Base-by-base conservation (phyloP, 2,797 vertebrate genomes). In the Masticophis lateralis region DNA sequence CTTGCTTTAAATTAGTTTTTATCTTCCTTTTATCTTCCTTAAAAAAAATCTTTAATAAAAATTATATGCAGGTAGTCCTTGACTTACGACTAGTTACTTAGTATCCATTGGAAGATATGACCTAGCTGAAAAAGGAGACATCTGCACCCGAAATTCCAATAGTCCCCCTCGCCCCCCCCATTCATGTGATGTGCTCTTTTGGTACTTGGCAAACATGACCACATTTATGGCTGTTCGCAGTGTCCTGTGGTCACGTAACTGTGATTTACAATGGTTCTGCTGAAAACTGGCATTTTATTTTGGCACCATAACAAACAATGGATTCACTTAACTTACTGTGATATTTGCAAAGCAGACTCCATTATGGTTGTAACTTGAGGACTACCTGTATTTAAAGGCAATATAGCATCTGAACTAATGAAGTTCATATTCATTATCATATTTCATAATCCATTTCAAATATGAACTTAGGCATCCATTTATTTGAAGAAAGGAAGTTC, bases 101-200 rank as follows among this genome's bases (percentile, higher is more conserved):
- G 27, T n/a, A 66, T 66, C 4, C 61, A 66, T 66, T 66, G 13
- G 61, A 66, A 66, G 27, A 28, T 28, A 66, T 66, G 61, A 12
- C 11, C 27, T 66, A 66, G 4, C 61, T 63, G 12, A 66, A 66
- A 66, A 66, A 66, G 27, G 12, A 12, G 61, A 28, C 12, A 13
- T 11, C 27, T n/a, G 27, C 27, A 28, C n/a, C 61, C n/a, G 61
- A 66, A 66, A n/a, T n/a, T 66, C 28, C 61, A 13, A 66, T 63
- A 66, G 61, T n/a, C 13, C 1, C 25, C 1, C 4, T 2, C 2
- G 37, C 27, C 4, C 11, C 3, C 61, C 1, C 1, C 11, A 66
- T 3, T 66, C 61, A 13, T 4, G 12, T 66, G 27, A 28, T 66
- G 5, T 66, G 27, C 10, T 43, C 47, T 63, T 28, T 66, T 66